Evolutionary conservation across 2,113 vertebrate genomes (phyloP).

Genomic region (Chloropsis cyanopogon): DNA sequence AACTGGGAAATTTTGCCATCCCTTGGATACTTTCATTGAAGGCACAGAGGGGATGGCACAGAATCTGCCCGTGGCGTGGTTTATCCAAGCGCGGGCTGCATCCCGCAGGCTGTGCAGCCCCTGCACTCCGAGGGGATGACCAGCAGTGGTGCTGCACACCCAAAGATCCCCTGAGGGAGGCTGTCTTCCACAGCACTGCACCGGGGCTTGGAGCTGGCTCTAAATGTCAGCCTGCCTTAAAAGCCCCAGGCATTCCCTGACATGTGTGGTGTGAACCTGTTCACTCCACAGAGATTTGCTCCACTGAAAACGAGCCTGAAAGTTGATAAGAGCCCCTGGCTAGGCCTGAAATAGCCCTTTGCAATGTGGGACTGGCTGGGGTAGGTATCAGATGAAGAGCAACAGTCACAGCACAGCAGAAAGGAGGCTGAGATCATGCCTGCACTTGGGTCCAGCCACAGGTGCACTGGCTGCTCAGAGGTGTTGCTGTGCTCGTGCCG

Average conservation of each 20-base stretch:
- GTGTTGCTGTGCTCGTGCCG: background rate
- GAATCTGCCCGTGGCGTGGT: background rate
- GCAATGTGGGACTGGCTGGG: background rate
- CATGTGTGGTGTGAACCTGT: background rate
- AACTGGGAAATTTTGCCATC: background rate
- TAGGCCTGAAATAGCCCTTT: constrained; percentile 21
- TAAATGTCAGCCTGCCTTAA: background rate
- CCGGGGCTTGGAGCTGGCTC: background rate
- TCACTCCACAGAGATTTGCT: background rate
- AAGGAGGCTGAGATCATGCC: background rate
- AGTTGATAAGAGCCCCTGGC: constrained; percentile 24
- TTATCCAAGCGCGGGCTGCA: background rate
- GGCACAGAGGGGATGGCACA: background rate
- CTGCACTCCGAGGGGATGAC: background rate
- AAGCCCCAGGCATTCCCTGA: background rate
- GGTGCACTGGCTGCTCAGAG: background rate
- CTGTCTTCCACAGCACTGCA: background rate
- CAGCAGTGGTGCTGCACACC: background rate
- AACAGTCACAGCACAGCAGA: constrained; percentile 2
- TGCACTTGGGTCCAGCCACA: background rate
- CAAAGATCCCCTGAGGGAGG: background rate
- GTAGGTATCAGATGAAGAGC: background rate
- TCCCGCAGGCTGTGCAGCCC: background rate
- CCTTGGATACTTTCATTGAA: background rate
- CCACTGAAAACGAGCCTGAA: constrained; percentile 16